Base-by-base conservation (phyloP, 2,797 vertebrate genomes). In the Coranthus polyacanthus region DNA sequence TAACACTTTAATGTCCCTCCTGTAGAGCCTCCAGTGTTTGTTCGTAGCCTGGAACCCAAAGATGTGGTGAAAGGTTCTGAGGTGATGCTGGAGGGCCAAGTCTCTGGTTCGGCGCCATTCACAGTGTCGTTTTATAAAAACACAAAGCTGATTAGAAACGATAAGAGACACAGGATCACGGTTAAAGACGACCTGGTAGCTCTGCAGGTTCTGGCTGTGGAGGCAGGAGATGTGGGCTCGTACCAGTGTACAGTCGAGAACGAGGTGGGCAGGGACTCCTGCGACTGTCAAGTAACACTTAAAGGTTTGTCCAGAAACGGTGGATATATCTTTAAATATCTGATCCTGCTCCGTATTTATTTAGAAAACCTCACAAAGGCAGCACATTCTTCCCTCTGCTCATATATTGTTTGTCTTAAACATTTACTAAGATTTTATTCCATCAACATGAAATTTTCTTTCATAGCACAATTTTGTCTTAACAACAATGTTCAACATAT, bases 51-150 rank as follows among this genome's bases (percentile, higher is more conserved):
- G 93, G 96, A 97, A 72, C 83, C 95, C 59, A 95, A 91, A 85
- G 97, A 99, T 82, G 95, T 97, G 68, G 89, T 99, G 82, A 98
- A 97, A 90, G 97, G 96, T 39, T 95, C 95, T 36, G 96, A 99
- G 82, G 92, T 98, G 85, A 90, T 90, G 78, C 79, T 98, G 75
- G 95, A 98, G 77, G 95, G 94, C 4, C 94, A 97, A 62, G 91
- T 97, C 45, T 92, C 96, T 75, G 98, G 98, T 67, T 97, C 97
- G 0, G 80, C 93, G 78, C 97, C 97, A 10, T 97, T 98, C 89
- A 95, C 95, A 45, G 94, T 99, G 51, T 95, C 94, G 1, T 97
- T 97, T 93, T 93, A 94, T 83, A 99, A 98, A 91, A 96, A 97
- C 78, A 93, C 94, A 63, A 98, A 96, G 65, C 92, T 84, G 0